phyloP scores from a whole-genome alignment of 1,140 invertebrate genomes.

The Drosophila biarmipes region DNA sequence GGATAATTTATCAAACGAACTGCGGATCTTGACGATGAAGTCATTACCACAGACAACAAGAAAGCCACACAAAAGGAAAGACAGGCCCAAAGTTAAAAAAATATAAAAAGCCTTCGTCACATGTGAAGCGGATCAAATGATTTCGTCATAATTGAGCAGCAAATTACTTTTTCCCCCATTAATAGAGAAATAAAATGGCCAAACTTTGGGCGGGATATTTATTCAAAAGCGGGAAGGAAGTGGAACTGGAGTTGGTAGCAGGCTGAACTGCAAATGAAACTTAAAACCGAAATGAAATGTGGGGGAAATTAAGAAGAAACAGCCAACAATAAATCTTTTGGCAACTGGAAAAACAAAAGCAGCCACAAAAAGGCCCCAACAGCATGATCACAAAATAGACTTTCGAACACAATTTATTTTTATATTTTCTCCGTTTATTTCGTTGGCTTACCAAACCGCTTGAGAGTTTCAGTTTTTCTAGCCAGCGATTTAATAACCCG shows the following conservation, averaged over 20 bases:
- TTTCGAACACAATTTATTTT: conserved; percentile 75
- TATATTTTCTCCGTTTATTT: conserved; percentile 52
- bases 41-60: conserved; percentile 74
- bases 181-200: conserved; percentile 29
- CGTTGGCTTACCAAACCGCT: conserved; percentile 6
- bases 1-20: conserved; percentile 47
- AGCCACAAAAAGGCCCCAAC: conserved; percentile 24
- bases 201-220: conserved; percentile 37
- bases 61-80: conserved; percentile 15
- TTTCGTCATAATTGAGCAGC: conserved; percentile 46
- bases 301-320: conserved; percentile 46
- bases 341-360: conserved; percentile 34
- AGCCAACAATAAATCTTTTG: conserved; percentile 54
- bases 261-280: conserved; percentile 7
- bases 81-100: conserved; percentile 16
- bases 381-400: conserved; percentile 50
- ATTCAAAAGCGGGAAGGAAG: conserved; percentile 21
- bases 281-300: conserved; percentile 26
- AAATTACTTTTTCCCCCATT: conserved; percentile 20
- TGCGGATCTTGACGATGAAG: conserved; percentile 54
- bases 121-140: conserved; percentile 50
- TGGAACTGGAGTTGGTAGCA: conserved; percentile 15
- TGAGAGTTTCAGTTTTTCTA: conserved; percentile 36
- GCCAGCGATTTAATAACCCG: conserved; percentile 31
- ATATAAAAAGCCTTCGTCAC: conserved; percentile 21